A percentile compares a stretch with the other conserved stretches of the same genome.
Evolutionary conservation across 2,797 vertebrate species (phyloP).

Genomic region (Gymnothorax javanicus): DNA sequence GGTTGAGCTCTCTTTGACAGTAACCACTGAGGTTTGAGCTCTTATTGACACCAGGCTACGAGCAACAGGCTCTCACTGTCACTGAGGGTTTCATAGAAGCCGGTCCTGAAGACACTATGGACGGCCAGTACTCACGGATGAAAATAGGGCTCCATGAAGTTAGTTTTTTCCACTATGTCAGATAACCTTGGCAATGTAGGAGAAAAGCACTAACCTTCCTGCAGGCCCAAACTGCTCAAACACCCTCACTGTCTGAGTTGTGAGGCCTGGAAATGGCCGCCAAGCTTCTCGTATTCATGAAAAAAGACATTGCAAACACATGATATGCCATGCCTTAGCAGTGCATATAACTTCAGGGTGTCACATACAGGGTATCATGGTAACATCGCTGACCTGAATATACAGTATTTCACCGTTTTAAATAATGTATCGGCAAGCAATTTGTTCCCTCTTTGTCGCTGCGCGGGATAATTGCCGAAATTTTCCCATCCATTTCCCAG

Average conservation of each 20-base stretch:
- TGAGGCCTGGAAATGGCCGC: neutral
- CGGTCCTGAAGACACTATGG: neutral
- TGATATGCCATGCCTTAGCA: neutral
- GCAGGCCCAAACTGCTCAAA: neutral
- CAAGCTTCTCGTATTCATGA: neutral
- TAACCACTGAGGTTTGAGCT: too few species aligned
- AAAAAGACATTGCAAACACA: too few species aligned
- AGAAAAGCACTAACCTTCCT: neutral
- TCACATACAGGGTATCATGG: neutral
- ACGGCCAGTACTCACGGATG: neutral
- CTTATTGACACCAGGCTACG: too few species aligned
- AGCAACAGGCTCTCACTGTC: neutral
- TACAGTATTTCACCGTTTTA: neutral
- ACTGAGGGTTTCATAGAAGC: neutral
- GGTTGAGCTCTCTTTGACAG: too few species aligned
- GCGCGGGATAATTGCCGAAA: neutral
- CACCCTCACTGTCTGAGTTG: neutral
- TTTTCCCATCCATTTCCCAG: neutral
- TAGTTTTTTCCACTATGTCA: neutral
- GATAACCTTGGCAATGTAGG: neutral
- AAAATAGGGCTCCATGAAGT: neutral
- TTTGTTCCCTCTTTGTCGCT: constrained; percentile 2
- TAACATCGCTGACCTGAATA: neutral
- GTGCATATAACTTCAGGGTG: neutral
- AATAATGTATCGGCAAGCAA: neutral